These are phyloP conservation scores for Ictidomys tridecemlineatus DNA, from an alignment of 2,113 vertebrate species.

Conservation along the genomic window DNA sequence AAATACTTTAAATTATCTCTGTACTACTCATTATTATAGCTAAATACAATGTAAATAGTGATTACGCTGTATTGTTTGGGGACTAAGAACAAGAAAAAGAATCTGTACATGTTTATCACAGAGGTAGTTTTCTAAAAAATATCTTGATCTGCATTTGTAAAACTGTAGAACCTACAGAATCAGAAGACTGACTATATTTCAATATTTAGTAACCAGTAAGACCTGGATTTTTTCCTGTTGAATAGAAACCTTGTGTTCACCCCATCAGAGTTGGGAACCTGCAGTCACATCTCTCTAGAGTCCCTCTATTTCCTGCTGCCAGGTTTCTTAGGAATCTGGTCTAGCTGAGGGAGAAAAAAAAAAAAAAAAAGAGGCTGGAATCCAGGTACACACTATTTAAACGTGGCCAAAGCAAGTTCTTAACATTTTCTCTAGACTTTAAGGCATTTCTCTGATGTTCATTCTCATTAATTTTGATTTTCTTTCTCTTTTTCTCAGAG, in stretches of 20 bases:
- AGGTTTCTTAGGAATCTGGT: neutral
- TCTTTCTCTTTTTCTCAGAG: neutral
- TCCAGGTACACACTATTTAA: neutral
- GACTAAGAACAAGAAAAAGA: neutral
- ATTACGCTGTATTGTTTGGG: neutral
- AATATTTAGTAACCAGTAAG: neutral
- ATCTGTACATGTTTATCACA: neutral
- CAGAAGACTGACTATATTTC: neutral
- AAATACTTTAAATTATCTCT: neutral
- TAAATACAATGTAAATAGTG: neutral
- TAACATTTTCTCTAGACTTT: conserved; percentile 54
- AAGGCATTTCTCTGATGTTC: conserved; percentile 55
- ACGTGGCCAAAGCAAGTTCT: conserved; percentile 3
- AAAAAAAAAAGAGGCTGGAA: neutral
- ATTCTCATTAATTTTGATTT: conserved; percentile 48
- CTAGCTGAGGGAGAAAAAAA: neutral
- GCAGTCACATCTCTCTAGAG: neutral
- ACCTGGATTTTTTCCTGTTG: neutral
- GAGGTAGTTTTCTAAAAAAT: neutral
- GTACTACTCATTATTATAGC: neutral
- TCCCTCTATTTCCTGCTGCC: neutral
- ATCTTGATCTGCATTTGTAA: neutral
- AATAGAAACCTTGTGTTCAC: neutral
- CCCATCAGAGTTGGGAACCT: neutral
- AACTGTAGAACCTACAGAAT: neutral